Evolutionary conservation across 2,113 vertebrate species (phyloP).

Genomic region (Rousettus leschenaultii): DNA sequence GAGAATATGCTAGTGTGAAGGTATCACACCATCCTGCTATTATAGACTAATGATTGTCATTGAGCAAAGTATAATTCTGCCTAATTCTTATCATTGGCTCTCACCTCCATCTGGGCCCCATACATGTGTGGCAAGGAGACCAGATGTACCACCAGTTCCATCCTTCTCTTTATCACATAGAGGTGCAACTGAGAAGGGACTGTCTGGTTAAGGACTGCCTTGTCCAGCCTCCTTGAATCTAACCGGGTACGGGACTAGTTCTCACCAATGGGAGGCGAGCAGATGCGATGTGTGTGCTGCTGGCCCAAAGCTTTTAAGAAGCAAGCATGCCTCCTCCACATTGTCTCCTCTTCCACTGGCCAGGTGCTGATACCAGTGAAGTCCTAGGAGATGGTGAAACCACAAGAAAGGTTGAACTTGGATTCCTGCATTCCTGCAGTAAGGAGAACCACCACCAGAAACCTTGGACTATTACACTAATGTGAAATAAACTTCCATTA

Average conservation of each 20-base stretch:
- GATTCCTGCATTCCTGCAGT: not conserved
- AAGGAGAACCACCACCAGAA: not conserved
- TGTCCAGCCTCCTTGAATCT: not conserved
- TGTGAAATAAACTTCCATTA: not conserved
- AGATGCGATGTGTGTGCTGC: no score
- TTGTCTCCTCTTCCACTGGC: not conserved
- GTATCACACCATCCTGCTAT: rapidly evolving
- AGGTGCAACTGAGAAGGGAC: not conserved
- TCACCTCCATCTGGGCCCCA: not conserved
- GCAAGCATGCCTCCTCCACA: not conserved
- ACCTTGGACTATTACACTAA: not conserved
- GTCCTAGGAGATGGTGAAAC: rapidly evolving
- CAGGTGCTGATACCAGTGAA: not conserved
- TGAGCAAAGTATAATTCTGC: not conserved
- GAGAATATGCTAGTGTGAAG: not conserved
- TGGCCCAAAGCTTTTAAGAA: not conserved
- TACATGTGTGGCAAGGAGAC: not conserved
- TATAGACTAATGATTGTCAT: not conserved
- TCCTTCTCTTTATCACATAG: rapidly evolving
- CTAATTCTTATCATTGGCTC: not conserved
- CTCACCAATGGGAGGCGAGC: not conserved
- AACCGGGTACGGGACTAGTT: no score
- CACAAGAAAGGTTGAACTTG: not conserved
- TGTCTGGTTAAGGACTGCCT: not conserved
- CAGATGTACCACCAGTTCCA: not conserved